A percentile compares a stretch with the other conserved stretches of the same genome.
Conservation (phyloP, 2,113 vertebrate genomes). For the Cariama cristata region DNA sequence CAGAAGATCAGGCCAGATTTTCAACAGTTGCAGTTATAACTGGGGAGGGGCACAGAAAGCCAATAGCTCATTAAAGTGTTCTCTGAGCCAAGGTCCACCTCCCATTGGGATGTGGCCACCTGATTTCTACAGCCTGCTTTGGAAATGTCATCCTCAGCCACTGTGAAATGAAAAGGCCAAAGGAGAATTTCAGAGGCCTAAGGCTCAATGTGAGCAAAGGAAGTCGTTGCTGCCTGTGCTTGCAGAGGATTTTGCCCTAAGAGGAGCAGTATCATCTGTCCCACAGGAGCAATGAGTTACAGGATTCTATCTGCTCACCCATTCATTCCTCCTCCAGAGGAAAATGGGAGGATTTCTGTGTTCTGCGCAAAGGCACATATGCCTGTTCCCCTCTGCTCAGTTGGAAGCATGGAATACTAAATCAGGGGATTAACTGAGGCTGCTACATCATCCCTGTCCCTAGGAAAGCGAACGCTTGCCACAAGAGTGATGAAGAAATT, state of each 20-base stretch:
- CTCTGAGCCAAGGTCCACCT: neutral
- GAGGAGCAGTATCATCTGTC: neutral
- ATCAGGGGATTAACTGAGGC: neutral
- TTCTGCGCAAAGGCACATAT: neutral
- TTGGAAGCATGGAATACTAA: neutral
- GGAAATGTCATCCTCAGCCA: constrained; percentile 32
- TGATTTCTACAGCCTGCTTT: neutral
- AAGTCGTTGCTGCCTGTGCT: neutral
- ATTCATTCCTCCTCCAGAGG: neutral
- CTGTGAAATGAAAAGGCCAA: constrained; percentile 35
- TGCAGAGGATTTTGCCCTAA: neutral
- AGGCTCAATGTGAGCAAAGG: neutral
- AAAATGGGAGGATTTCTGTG: neutral
- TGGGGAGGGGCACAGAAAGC: neutral
- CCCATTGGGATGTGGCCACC: neutral
- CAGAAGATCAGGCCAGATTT: neutral
- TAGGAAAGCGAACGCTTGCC: neutral
- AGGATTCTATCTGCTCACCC: neutral
- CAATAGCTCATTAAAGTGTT: neutral
- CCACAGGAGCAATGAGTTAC: neutral
- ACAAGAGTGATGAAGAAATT: neutral
- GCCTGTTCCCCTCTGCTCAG: neutral
- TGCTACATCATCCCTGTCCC: neutral
- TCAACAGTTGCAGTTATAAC: neutral
- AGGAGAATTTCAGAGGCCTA: neutral